These are phyloP conservation scores for Octomys mimax DNA, from an alignment of 2,797 vertebrate species.

Conservation along the genomic window DNA sequence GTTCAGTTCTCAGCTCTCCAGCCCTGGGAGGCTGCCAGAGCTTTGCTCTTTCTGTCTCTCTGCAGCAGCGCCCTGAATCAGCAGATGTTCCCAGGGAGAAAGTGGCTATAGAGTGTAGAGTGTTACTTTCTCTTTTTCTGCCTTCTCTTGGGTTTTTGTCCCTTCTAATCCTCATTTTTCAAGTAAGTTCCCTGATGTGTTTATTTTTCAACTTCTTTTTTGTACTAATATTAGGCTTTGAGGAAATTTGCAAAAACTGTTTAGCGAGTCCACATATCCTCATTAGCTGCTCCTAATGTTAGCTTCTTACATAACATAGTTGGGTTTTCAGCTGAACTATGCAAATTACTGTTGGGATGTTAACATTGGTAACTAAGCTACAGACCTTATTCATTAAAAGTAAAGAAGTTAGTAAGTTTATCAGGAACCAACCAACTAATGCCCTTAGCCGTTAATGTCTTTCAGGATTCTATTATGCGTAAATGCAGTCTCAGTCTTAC, in stretches of 20 bases:
- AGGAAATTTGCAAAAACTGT: neutral
- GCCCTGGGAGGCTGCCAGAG: neutral
- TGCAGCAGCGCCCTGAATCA: neutral
- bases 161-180: neutral
- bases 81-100: neutral
- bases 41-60: neutral
- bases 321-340: neutral
- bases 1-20: neutral
- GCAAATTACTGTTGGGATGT: conserved; percentile 10
- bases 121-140: neutral
- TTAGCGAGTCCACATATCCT: neutral
- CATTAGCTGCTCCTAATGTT: neutral
- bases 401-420: neutral
- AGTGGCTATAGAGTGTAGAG: neutral
- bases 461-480: neutral
- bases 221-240: conserved; percentile 18
- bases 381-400: conserved; percentile 1
- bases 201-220: conserved; percentile 46
- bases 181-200: neutral
- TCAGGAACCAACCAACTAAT: neutral
- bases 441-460: neutral
- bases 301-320: neutral
- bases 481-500: neutral
- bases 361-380: neutral
- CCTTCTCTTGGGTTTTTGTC: neutral